Conservation (phyloP, 2,888 invertebrate genomes). For the Orgyia antiqua region DNA sequence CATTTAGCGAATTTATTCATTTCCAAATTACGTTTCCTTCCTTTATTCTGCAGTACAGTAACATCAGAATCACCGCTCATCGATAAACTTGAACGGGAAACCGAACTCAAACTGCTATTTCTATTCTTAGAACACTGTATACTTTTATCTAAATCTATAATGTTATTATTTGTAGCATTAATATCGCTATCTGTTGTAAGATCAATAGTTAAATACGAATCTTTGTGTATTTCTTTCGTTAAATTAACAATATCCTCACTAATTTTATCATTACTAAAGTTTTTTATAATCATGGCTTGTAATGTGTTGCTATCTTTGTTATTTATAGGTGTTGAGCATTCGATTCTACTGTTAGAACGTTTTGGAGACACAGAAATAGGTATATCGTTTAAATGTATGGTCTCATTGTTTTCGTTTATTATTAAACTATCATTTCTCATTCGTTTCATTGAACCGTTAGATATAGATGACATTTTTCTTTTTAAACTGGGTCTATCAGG, state of each 20-base stretch:
- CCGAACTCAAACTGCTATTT: constrained; percentile 41
- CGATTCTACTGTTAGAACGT: constrained; percentile 22
- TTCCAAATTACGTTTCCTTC: constrained; percentile 19
- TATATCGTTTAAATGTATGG: constrained; percentile 15
- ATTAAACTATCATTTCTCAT: constrained; percentile 18
- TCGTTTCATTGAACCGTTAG: constrained; percentile 4
- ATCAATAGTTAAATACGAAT: constrained; percentile 59
- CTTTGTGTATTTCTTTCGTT: constrained; percentile 46
- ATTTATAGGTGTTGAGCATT: constrained; percentile 48
- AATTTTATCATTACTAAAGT: constrained; percentile 22
- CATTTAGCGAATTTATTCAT: constrained; percentile 45
- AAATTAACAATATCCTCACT: constrained; percentile 29
- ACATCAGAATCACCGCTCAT: constrained; percentile 61
- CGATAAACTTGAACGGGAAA: constrained; percentile 32
- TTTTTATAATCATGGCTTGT: constrained; percentile 17
- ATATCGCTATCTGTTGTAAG: constrained; percentile 38
- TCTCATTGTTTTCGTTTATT: constrained; percentile 37
- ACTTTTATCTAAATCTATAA: constrained; percentile 40
- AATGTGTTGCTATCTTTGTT: constrained; percentile 12
- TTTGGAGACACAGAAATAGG: constrained; percentile 21
- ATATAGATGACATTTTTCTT: constrained; percentile 9
- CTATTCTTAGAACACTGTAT: constrained; percentile 17
- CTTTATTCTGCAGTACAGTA: constrained; percentile 38
- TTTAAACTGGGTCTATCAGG: constrained; percentile 4
- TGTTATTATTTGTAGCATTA: constrained; percentile 9